Percentiles rank a stretch among this genome's conserved stretches.
Conservation (phyloP, 2,888 invertebrate species). For the Coremacera marginata region DNA sequence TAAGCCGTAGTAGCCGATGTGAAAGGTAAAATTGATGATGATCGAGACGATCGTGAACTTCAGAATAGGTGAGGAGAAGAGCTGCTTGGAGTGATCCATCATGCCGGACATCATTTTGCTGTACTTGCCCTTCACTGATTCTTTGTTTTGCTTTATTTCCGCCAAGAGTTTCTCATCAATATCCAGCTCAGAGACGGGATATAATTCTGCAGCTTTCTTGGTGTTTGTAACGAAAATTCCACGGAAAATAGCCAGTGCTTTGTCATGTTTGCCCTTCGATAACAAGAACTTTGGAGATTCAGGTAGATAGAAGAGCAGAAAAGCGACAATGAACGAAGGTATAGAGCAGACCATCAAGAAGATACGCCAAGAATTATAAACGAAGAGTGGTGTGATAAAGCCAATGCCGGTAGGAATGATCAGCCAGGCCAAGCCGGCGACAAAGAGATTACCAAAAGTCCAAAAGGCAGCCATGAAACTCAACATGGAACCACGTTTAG, state of each 20-base stretch:
- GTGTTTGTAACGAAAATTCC: slow-evolving; percentile 87
- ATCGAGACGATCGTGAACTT: slow-evolving; percentile 88
- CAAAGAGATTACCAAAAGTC: slow-evolving; percentile 93
- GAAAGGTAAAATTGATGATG: slow-evolving; percentile 91
- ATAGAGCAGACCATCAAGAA: slow-evolving; percentile 89
- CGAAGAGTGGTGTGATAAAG: slow-evolving; percentile 76
- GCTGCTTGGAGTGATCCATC: slow-evolving; percentile 82
- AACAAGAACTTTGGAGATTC: slow-evolving; percentile 93
- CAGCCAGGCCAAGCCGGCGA: slow-evolving; percentile 86
- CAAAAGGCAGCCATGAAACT: slow-evolving; percentile 96
- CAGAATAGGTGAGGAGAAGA: slow-evolving; percentile 84
- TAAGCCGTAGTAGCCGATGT: slow-evolving; percentile 94
- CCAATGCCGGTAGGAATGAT: slow-evolving; percentile 81
- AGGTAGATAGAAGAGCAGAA: slow-evolving; percentile 84
- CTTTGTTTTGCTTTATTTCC: slow-evolving; percentile 66
- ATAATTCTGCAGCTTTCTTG: slow-evolving; percentile 76
- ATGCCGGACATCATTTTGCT: slow-evolving; percentile 82
- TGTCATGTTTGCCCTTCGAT: slow-evolving; percentile 82
- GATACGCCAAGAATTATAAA: slow-evolving; percentile 93
- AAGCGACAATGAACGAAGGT: slow-evolving; percentile 89
- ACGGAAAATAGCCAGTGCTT: slow-evolving; percentile 84
- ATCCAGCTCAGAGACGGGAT: slow-evolving; percentile 80
- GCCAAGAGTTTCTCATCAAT: slow-evolving; percentile 72
- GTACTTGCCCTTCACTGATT: slow-evolving; percentile 76
- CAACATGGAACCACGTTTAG: slow-evolving; percentile 90